These are phyloP conservation scores for Balanococcus diminutus DNA, from an alignment of 2,888 invertebrate genomes.

Conservation along the genomic window DNA sequence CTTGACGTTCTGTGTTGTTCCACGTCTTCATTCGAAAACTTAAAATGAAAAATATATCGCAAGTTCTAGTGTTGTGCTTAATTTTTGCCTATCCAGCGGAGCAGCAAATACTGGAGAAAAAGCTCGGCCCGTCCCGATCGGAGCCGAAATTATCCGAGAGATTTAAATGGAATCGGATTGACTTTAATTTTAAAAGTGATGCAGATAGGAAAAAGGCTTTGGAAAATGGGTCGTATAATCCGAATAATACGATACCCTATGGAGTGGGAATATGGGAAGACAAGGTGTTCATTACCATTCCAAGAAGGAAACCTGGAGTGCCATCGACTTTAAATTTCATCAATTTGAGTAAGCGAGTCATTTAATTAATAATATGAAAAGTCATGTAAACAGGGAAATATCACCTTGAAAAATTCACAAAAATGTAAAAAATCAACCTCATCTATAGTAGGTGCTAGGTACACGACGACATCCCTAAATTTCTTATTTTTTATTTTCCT, in stretches of 20 bases:
- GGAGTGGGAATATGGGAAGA: constrained; percentile 58
- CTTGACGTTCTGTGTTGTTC: no score
- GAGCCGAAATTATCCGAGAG: constrained; percentile 56
- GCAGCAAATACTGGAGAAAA: neutral
- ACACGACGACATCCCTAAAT: no score
- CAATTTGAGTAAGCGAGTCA: constrained; percentile 66
- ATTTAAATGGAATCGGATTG: constrained; percentile 58
- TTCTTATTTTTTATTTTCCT: no score
- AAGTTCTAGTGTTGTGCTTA: neutral
- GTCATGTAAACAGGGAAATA: no score
- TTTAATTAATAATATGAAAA: no score
- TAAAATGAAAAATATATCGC: neutral
- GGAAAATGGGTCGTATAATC: constrained; percentile 57
- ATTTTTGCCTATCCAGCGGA: neutral
- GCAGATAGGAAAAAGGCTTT: constrained; percentile 54
- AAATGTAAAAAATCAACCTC: no score
- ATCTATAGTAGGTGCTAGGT: no score
- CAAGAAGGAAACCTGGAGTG: constrained; percentile 67
- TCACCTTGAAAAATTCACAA: no score
- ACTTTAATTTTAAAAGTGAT: constrained; percentile 56
- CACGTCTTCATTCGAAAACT: no score
- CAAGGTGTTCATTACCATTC: constrained; percentile 59
- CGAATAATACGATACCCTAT: constrained; percentile 58
- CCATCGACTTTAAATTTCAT: constrained; percentile 83
- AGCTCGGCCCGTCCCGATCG: neutral